Percentiles rank a stretch among this genome's conserved stretches.
These are phyloP conservation scores for Sebastes baramenuke DNA, from an alignment of 2,797 vertebrate species.

Conservation along the genomic window DNA sequence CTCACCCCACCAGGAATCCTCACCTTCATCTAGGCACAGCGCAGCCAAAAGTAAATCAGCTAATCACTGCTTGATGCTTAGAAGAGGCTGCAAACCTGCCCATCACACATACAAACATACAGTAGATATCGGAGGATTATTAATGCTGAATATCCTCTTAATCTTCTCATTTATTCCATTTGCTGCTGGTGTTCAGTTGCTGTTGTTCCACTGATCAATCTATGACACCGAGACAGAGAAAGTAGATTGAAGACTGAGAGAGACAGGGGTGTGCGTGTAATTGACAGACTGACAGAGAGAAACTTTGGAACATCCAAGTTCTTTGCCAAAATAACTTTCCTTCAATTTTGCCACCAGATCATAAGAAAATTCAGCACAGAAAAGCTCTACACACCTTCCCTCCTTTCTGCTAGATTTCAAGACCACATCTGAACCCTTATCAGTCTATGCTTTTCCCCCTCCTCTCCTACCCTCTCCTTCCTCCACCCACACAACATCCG, in stretches of 20 bases:
- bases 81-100: constrained; percentile 8
- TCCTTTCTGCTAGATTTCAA: not conserved
- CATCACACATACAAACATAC: constrained; percentile 10
- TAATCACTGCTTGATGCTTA: constrained; percentile 31
- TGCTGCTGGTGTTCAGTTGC: not conserved
- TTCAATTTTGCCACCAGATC: not conserved
- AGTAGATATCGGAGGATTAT: not conserved
- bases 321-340: not conserved
- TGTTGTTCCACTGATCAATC: not conserved
- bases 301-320: not conserved
- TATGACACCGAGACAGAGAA: not conserved
- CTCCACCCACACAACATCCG: not conserved
- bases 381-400: not conserved
- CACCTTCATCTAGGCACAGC: constrained; percentile 51
- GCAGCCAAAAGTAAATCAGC: constrained; percentile 57
- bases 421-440: not conserved
- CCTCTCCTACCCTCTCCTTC: no score
- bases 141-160: constrained; percentile 11
- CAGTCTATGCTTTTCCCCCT: not conserved
- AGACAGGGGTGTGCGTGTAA: not conserved
- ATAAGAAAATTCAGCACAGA: not conserved
- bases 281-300: not conserved
- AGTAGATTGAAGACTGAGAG: not conserved
- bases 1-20: constrained; percentile 45
- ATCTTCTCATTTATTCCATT: constrained; percentile 1